Conservation (phyloP, 2,888 invertebrate species). For the Macrophya annulata region DNA sequence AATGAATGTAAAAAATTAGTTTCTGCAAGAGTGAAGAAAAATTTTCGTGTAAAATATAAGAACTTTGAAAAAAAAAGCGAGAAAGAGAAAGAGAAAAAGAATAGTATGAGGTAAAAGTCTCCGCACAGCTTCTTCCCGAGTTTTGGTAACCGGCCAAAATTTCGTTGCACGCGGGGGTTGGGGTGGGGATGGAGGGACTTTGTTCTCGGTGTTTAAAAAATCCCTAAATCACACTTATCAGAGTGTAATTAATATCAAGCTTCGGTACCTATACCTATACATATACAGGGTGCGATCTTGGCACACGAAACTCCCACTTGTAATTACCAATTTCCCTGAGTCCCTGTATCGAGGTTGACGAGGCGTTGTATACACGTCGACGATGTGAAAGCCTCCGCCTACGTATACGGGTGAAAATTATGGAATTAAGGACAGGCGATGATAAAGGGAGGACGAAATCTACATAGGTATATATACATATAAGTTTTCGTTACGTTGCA, state of each 20-base stretch:
- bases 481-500: slow-evolving; percentile 19
- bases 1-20: slow-evolving; percentile 9
- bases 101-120: neutral
- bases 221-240: slow-evolving; percentile 48
- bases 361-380: neutral
- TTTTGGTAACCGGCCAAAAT: slow-evolving; percentile 33
- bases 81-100: neutral
- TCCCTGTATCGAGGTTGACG: neutral
- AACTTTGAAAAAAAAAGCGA: neutral
- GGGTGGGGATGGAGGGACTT: too few species aligned
- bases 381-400: slow-evolving; percentile 16
- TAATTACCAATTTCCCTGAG: slow-evolving; percentile 39
- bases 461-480: neutral
- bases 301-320: slow-evolving; percentile 8
- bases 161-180: neutral
- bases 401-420: neutral
- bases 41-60: neutral
- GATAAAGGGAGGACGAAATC: neutral
- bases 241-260: slow-evolving; percentile 47
- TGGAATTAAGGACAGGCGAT: neutral
- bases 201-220: slow-evolving; percentile 17
- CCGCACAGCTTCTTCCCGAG: slow-evolving; percentile 8
- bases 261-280: neutral
- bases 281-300: neutral
- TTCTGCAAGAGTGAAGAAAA: slow-evolving; percentile 4